These are phyloP conservation scores for Tragelaphus oryx DNA, from an alignment of 2,797 vertebrate genomes.

Conservation along the genomic window DNA sequence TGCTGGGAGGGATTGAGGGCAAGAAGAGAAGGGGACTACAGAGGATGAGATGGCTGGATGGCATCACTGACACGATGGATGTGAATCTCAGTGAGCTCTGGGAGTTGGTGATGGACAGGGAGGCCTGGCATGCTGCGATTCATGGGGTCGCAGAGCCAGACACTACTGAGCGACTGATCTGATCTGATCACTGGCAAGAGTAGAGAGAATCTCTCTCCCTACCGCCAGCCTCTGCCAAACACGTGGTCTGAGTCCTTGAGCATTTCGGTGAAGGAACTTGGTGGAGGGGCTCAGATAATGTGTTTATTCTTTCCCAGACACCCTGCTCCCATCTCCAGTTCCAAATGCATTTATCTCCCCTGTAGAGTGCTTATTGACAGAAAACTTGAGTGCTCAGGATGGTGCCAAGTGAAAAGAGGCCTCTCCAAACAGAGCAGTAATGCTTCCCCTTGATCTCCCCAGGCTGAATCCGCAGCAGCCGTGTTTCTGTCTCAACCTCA, in stretches of 20 bases:
- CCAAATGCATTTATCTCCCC: slow-evolving; percentile 61
- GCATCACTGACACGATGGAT: no score
- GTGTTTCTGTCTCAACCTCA: slow-evolving; percentile 26
- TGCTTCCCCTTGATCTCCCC: background rate
- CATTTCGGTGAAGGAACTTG: background rate
- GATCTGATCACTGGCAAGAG: background rate
- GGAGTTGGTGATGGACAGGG: no score
- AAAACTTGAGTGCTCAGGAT: slow-evolving; percentile 48
- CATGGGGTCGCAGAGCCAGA: no score
- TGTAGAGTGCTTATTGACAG: slow-evolving; percentile 64
- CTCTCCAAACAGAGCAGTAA: slow-evolving; percentile 26
- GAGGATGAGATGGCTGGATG: no score
- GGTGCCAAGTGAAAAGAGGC: slow-evolving; percentile 27
- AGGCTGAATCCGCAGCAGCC: background rate
- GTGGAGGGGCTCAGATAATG: slow-evolving; percentile 36
- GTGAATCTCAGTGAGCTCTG: no score
- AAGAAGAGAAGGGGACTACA: no score
- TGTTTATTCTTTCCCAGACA: slow-evolving; percentile 56
- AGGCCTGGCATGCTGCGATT: no score
- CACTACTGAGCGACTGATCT: no score
- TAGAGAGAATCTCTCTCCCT: background rate
- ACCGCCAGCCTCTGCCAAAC: background rate
- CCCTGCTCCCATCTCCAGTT: slow-evolving; percentile 35
- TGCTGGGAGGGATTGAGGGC: no score
- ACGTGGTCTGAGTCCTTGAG: background rate